Evolutionary conservation across 2,113 vertebrate species (phyloP), one percentile per base, ranked within the genome.

Genomic region (Carassius auratus): DNA sequence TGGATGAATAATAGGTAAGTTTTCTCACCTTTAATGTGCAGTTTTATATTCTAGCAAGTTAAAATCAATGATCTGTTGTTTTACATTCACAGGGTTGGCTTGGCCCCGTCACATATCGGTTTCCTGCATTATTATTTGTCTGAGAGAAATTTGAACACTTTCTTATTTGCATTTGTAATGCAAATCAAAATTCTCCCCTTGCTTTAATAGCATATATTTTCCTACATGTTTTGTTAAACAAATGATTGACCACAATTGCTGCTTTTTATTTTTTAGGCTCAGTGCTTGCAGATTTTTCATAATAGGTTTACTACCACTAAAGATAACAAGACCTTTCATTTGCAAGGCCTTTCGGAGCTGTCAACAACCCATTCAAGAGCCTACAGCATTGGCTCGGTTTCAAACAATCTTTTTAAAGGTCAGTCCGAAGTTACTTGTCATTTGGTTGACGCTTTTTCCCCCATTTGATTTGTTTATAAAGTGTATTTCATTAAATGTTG

Each of bases 181-280:
- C 84, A 79, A 73, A 68, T 69, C 74, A 55, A 69, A 36, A 64
- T 68, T 57, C 73, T 80, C 66, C 13, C 26, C 55, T 64, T 38
- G 61, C 38, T 83, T 83, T 87, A 87, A 89, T 83, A 26, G 78
- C 66, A 68, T 62, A 55, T 74, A 82, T 88, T 81, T 73, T 68
- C 62, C 86, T 85, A 36, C 78, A 74, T 57, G 74, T 83, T 85
- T 76, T 78, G 83, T 79, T 79, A 19, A 87, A 87, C 85, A 89
- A 89, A 87, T 87, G 84, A 85, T 76, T 59, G 79, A 78, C 68
- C 52, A 26, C 87, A 84, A 76, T 85, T 52, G 71, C 17, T 74
- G 50, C 68, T 33, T 76, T 81, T 84, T 81, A 66, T 74, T 81
- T 84, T 76, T 45, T 15, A 42, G 79, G 76, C 68, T 78, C 36